phyloP scores from a whole-genome alignment of 2,113 vertebrate species.

The Thamnophis sirtalis region DNA sequence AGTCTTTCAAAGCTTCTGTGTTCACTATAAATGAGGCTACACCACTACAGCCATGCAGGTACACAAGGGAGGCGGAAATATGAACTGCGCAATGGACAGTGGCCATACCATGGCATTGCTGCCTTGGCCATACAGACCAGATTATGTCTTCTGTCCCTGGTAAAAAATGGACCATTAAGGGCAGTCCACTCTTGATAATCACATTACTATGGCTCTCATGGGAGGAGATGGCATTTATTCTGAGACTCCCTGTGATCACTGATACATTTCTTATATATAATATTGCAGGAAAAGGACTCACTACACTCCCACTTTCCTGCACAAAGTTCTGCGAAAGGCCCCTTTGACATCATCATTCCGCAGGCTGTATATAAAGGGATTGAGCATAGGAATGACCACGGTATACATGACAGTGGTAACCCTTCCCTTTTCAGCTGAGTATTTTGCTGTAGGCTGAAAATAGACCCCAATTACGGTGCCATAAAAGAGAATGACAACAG shows the following conservation, averaged over 20 bases:
- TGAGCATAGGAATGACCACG: constrained; percentile 6
- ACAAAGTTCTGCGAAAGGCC: constrained; percentile 13
- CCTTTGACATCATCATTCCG: constrained; percentile 40
- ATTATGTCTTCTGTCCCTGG: not conserved
- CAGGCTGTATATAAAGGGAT: constrained; percentile 29
- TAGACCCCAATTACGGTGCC: constrained; percentile 18
- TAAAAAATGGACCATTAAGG: not conserved
- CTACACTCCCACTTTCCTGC: not conserved
- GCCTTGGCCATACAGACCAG: not conserved
- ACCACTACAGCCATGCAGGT: not conserved
- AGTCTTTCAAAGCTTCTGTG: too few species aligned
- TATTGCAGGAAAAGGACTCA: not conserved
- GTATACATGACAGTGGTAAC: constrained; percentile 34
- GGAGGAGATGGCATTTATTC: not conserved
- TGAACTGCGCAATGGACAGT: not conserved
- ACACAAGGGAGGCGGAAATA: not conserved
- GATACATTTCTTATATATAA: not conserved
- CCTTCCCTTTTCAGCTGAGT: constrained; percentile 12
- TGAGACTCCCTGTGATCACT: not conserved
- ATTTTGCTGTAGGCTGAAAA: constrained; percentile 9
- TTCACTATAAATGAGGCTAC: not conserved
- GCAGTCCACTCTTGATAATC: not conserved
- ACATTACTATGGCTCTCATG: not conserved
- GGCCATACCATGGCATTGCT: not conserved
- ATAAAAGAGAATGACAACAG: constrained; percentile 15